Conservation (phyloP, 2,113 vertebrate genomes). For the Eudorcas thomsonii region DNA sequence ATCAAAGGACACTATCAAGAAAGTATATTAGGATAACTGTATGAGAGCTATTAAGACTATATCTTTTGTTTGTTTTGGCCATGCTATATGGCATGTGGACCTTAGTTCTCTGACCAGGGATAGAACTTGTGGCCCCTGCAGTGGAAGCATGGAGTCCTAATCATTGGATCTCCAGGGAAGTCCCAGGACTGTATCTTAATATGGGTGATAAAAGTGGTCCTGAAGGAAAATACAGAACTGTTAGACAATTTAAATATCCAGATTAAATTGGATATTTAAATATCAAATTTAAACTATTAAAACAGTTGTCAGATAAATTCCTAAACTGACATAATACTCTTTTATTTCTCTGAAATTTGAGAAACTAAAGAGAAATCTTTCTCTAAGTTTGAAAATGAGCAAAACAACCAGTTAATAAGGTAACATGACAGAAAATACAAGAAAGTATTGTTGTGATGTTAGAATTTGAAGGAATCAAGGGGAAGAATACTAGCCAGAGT, state of each 20-base stretch:
- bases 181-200: background rate
- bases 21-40: background rate
- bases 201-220: background rate
- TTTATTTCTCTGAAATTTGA: constrained; percentile 26
- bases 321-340: constrained; percentile 25
- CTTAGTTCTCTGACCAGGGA: background rate
- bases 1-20: background rate
- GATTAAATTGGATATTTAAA: background rate
- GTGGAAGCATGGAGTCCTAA: background rate
- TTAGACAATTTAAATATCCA: background rate
- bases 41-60: background rate
- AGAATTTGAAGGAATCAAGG: background rate
- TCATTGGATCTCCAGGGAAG: background rate
- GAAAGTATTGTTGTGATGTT: background rate
- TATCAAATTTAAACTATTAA: background rate
- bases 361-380: constrained; percentile 37
- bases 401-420: background rate
- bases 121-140: background rate
- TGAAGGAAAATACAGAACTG: background rate
- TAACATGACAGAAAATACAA: constrained; percentile 4
- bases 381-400: background rate
- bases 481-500: background rate
- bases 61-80: background rate
- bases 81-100: fast-evolving
- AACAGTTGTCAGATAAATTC: background rate